A percentile compares a stretch with the other conserved stretches of the same genome.
phyloP scores from a whole-genome alignment of 2,113 vertebrate species.

The Malurus melanocephalus region DNA sequence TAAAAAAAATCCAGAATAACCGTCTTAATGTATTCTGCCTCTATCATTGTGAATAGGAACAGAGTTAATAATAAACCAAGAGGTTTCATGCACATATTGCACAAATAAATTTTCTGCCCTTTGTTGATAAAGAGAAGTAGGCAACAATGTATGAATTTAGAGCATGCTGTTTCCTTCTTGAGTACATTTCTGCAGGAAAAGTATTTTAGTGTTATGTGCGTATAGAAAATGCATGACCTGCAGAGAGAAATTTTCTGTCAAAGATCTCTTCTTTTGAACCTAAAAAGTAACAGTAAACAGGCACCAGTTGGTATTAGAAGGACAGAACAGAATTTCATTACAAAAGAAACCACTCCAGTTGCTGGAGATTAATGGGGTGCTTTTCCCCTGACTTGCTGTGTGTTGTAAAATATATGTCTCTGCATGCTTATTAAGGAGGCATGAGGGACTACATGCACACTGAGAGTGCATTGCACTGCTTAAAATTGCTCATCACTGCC shows the following conservation, averaged over 20 bases:
- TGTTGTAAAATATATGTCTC: constrained; percentile 42
- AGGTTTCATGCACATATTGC: neutral
- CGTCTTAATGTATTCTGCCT: neutral
- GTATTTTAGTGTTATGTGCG: neutral
- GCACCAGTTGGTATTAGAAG: constrained; percentile 17
- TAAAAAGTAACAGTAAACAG: constrained; percentile 18
- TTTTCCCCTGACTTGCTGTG: constrained; percentile 35
- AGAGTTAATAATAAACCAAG: neutral
- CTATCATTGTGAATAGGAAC: constrained; percentile 15
- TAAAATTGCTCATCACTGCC: constrained; percentile 40
- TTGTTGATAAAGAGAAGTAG: neutral
- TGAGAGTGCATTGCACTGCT: neutral
- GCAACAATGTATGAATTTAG: neutral
- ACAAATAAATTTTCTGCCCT: neutral
- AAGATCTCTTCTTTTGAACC: neutral
- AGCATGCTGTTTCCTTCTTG: neutral
- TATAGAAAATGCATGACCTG: neutral
- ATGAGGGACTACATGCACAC: constrained; percentile 17
- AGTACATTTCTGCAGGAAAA: neutral
- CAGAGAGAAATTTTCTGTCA: constrained; percentile 17
- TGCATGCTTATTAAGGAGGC: constrained; percentile 49
- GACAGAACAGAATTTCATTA: constrained; percentile 49
- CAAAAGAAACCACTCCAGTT: constrained; percentile 1
- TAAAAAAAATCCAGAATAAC: neutral
- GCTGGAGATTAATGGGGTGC: constrained; percentile 64